A percentile compares a stretch with the other conserved stretches of the same genome.
These are phyloP conservation scores for Rynchops niger DNA, from an alignment of 2,113 vertebrate species.

Conservation along the genomic window DNA sequence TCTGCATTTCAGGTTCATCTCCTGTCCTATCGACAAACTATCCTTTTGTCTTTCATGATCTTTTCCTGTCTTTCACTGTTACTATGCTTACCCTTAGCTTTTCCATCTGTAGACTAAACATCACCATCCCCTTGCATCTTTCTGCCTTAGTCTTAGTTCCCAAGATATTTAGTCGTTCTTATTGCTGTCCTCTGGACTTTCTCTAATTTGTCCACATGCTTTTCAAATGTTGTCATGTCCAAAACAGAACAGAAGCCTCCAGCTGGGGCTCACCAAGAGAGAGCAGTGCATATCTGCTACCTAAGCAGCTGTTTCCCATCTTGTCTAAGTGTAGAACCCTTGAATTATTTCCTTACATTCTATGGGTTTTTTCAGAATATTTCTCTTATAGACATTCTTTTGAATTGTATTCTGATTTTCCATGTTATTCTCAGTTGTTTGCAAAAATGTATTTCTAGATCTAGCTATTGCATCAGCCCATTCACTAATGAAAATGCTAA, in stretches of 20 bases:
- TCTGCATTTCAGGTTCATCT: background rate
- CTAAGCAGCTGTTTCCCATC: constrained; percentile 1
- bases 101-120: background rate
- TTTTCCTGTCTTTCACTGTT: background rate
- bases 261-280: background rate
- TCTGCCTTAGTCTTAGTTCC: background rate
- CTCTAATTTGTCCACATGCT: background rate
- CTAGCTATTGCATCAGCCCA: background rate
- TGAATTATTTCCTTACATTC: background rate
- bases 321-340: background rate
- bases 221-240: background rate
- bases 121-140: background rate
- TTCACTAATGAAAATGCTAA: background rate
- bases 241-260: background rate
- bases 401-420: background rate
- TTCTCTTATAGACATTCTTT: background rate
- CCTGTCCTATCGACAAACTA: background rate
- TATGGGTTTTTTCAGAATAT: background rate
- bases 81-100: background rate
- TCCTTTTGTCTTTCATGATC: background rate
- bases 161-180: background rate
- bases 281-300: background rate
- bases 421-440: background rate
- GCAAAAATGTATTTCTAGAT: background rate
- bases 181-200: background rate